Percentiles rank a stretch among this genome's conserved stretches.
Evolutionary conservation across 2,113 vertebrate genomes (phyloP).

Genomic region (Diglossa brunneiventris): DNA sequence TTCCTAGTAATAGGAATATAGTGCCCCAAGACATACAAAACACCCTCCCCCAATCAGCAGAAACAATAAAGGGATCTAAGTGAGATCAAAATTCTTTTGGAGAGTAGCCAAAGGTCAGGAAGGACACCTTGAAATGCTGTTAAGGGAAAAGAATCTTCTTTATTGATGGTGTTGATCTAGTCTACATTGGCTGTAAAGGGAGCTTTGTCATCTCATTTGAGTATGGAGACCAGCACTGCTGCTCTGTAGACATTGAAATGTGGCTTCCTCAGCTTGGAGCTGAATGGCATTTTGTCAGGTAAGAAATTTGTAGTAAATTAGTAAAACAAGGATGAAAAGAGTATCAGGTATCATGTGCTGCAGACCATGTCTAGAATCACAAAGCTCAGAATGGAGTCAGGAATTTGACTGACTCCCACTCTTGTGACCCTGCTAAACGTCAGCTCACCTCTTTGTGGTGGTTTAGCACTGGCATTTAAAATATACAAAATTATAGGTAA

Average conservation of each 20-base stretch:
- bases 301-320: background rate
- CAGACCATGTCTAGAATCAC: background rate
- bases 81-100: background rate
- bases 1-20: background rate
- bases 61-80: background rate
- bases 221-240: background rate
- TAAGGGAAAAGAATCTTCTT: background rate
- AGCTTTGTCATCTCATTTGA: background rate
- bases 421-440: background rate
- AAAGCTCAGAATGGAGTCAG: background rate
- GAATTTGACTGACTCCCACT: background rate
- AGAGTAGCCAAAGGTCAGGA: background rate
- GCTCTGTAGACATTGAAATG: background rate
- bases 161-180: background rate
- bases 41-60: background rate
- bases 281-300: background rate
- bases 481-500: background rate
- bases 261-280: background rate
- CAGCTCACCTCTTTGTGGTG: background rate
- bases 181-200: background rate
- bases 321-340: background rate
- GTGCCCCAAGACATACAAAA: background rate
- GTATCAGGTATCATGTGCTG: rapidly evolving
- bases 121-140: background rate
- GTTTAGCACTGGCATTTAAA: background rate